phyloP scores from a whole-genome alignment of 2,797 vertebrate species.

The Pseudocheirus occidentalis region DNA sequence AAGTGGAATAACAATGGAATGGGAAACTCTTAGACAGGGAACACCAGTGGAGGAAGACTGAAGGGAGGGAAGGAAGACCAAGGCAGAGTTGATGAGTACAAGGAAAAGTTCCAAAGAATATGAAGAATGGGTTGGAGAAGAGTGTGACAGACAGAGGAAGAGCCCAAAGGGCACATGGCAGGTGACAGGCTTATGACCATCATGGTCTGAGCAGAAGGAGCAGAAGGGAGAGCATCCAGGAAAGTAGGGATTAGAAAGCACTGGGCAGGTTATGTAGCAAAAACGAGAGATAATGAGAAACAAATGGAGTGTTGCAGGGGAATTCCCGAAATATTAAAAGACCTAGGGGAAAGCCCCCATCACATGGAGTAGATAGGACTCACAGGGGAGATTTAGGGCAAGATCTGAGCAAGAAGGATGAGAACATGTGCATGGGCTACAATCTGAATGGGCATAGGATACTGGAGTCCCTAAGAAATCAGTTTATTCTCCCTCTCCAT shows the following conservation, averaged over 20 bases:
- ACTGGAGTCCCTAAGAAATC: neutral
- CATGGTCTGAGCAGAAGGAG: neutral
- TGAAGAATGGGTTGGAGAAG: neutral
- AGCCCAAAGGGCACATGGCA: neutral
- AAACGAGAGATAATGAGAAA: neutral
- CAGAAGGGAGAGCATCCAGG: too few relatives aligned
- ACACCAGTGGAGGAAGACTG: neutral
- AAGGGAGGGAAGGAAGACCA: neutral
- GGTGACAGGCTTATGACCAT: neutral
- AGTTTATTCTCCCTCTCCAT: neutral
- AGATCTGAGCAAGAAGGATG: neutral
- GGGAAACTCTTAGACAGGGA: neutral
- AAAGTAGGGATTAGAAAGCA: neutral
- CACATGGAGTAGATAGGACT: neutral
- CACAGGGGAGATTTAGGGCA: neutral
- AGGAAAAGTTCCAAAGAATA: neutral
- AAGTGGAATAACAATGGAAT: neutral
- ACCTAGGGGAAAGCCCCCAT: neutral
- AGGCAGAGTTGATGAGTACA: neutral
- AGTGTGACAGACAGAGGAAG: neutral
- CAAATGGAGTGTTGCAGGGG: neutral
- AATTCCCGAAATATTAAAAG: neutral
- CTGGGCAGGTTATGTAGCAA: neutral
- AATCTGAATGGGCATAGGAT: neutral
- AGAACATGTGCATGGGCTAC: neutral